These are phyloP conservation scores for Stomorhina lunata DNA, from an alignment of 2,888 invertebrate genomes.

Conservation along the genomic window DNA sequence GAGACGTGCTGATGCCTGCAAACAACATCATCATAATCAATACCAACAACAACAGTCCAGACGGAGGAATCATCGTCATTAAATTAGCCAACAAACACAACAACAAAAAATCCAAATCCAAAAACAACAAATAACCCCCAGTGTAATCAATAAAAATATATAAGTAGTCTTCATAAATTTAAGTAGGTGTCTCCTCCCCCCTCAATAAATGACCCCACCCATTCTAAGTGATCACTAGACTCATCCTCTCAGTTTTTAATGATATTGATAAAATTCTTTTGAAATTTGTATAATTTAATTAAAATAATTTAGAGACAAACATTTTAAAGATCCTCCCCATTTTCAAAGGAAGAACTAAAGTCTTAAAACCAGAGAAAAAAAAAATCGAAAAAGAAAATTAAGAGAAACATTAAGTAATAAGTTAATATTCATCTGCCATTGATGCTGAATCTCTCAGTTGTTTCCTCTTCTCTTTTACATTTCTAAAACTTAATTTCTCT, in stretches of 20 bases:
- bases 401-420: no score
- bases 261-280: no score
- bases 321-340: no score
- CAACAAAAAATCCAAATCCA: not conserved
- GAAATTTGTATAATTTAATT: no score
- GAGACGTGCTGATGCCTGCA: slow-evolving; percentile 82
- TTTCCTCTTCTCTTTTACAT: not conserved
- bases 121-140: slow-evolving; percentile 44
- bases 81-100: slow-evolving; percentile 19
- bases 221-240: not conserved
- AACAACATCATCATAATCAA: slow-evolving; percentile 70
- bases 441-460: slow-evolving; percentile 40
- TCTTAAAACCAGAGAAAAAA: not conserved
- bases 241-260: no score
- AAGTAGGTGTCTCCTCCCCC: slow-evolving; percentile 29
- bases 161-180: slow-evolving; percentile 42
- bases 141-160: slow-evolving; percentile 46
- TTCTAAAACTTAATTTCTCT: not conserved
- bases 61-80: slow-evolving; percentile 63
- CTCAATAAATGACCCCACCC: not conserved
- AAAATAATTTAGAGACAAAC: no score
- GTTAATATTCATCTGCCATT: slow-evolving; percentile 59
- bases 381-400: not conserved
- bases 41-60: slow-evolving; percentile 68
- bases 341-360: not conserved